Evolutionary conservation across 2,888 invertebrate genomes (phyloP).

Genomic region (Caenorhabditis japonica): DNA sequence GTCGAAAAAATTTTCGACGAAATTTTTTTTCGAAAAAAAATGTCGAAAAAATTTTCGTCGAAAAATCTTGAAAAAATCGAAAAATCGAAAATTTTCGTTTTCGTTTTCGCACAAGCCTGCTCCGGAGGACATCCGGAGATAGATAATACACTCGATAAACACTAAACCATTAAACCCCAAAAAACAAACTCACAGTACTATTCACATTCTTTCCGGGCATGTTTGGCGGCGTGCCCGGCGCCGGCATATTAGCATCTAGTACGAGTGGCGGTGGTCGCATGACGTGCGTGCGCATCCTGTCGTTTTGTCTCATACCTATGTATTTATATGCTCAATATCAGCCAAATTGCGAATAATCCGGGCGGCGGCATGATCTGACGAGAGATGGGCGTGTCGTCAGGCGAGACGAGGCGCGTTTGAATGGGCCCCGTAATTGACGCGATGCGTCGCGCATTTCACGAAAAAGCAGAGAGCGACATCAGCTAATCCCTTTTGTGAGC

Average conservation of each 20-base stretch:
- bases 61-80: too few species aligned
- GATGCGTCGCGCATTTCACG: too few species aligned
- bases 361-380: conserved; percentile 5
- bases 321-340: conserved; percentile 28
- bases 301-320: not conserved
- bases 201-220: conserved; percentile 42
- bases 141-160: too few species aligned
- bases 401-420: too few species aligned
- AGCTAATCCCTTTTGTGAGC: conserved; percentile 21
- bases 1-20: too few species aligned
- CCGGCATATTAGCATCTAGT: conserved; percentile 31
- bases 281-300: conserved; percentile 3
- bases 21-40: too few species aligned
- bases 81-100: too few species aligned
- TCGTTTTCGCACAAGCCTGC: too few species aligned
- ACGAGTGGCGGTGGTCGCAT: conserved; percentile 46
- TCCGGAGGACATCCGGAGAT: too few species aligned
- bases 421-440: conserved; percentile 34
- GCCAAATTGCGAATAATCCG: conserved; percentile 30
- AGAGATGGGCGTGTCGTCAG: conserved; percentile 29
- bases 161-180: not conserved
- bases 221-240: conserved; percentile 55
- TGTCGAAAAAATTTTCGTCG: too few species aligned
- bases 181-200: conserved; percentile 4
- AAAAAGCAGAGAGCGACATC: not conserved